These are phyloP conservation scores for Hyposoter dolosus DNA, from an alignment of 2,888 invertebrate species.

Conservation along the genomic window DNA sequence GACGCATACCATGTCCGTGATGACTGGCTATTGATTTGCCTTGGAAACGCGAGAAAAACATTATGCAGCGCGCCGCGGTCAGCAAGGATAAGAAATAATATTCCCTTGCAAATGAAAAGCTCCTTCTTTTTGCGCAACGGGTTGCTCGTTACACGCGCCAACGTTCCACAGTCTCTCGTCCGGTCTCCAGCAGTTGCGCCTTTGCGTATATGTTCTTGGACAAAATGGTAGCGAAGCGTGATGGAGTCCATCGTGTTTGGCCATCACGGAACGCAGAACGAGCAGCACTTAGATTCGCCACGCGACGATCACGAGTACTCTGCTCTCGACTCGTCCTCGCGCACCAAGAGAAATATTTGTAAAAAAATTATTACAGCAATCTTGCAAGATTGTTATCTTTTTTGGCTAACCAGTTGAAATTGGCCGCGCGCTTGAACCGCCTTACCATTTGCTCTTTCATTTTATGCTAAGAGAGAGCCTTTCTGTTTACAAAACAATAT, in stretches of 20 bases:
- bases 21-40: neutral
- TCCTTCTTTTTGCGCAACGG: neutral
- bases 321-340: slow-evolving; percentile 8
- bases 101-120: neutral
- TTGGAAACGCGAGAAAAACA: neutral
- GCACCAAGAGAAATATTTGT: slow-evolving; percentile 1
- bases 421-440: neutral
- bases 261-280: slow-evolving; percentile 36
- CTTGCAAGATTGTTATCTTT: neutral
- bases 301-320: slow-evolving; percentile 56
- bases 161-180: neutral
- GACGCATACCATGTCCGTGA: neutral
- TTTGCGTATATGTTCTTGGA: neutral
- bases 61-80: neutral
- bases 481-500: neutral
- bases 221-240: slow-evolving; percentile 15
- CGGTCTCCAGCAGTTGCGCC: neutral
- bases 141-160: slow-evolving; percentile 8
- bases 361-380: neutral
- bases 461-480: neutral
- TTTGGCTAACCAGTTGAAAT: neutral
- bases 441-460: neutral
- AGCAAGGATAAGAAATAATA: neutral
- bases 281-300: slow-evolving; percentile 76
- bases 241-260: slow-evolving; percentile 12